Conservation (phyloP, 2,113 vertebrate genomes). For the Epinephelus fuscoguttatus region DNA sequence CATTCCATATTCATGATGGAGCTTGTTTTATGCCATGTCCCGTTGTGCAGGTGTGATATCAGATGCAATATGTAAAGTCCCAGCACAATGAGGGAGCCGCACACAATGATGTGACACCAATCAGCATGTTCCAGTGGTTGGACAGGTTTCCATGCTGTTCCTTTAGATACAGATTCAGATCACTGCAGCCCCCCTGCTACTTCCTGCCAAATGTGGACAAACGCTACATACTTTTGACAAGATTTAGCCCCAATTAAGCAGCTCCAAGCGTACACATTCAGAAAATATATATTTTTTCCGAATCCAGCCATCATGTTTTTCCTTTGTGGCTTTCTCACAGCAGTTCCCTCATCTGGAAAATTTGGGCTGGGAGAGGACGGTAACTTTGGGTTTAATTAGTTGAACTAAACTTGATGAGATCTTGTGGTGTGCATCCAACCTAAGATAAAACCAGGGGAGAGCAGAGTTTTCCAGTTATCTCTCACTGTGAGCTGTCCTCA, state of each 20-base stretch:
- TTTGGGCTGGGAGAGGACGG: slow-evolving; percentile 41
- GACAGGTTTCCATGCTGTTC: slow-evolving; percentile 45
- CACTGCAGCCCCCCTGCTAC: slow-evolving; percentile 32
- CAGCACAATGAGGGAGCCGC: background rate
- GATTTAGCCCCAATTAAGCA: slow-evolving; percentile 68
- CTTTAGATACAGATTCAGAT: slow-evolving; percentile 43
- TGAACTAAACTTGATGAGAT: slow-evolving; percentile 74
- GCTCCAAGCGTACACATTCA: slow-evolving; percentile 20
- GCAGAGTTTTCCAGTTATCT: slow-evolving; percentile 48
- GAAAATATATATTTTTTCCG: slow-evolving; percentile 17
- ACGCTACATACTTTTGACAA: slow-evolving; percentile 53
- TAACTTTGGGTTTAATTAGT: slow-evolving; percentile 76
- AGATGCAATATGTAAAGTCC: slow-evolving; percentile 15
- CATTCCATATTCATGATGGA: background rate
- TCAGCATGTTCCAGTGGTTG: slow-evolving; percentile 35
- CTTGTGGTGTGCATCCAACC: slow-evolving; percentile 69
- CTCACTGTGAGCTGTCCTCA: slow-evolving; percentile 73
- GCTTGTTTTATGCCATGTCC: slow-evolving; percentile 1
- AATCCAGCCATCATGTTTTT: slow-evolving; percentile 41
- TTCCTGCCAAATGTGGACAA: slow-evolving; percentile 56
- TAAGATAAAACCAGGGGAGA: slow-evolving; percentile 64
- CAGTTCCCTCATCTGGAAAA: slow-evolving; percentile 66
- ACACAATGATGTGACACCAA: slow-evolving; percentile 22
- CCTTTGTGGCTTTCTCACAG: slow-evolving; percentile 56
- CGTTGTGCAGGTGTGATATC: slow-evolving; percentile 23